These are phyloP conservation scores for Styela clava DNA, from an alignment of 23 tunicate species.

Conservation along the genomic window DNA sequence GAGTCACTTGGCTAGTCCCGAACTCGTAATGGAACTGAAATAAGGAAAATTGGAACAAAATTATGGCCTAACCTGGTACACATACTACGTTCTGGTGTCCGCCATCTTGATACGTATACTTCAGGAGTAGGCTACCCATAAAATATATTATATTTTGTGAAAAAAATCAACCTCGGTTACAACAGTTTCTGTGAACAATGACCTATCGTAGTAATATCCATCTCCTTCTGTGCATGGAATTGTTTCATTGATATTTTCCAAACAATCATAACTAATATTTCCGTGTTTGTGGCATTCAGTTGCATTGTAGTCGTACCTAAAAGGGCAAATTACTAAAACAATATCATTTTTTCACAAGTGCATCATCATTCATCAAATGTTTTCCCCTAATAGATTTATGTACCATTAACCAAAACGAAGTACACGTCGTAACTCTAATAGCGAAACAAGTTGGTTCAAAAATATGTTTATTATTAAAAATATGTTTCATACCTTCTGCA, in stretches of 20 bases:
- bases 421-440: constrained; percentile 20
- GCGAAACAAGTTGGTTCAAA: constrained; percentile 26
- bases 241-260: background rate
- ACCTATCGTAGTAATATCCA: constrained; percentile 49
- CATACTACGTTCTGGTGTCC: too few relatives aligned
- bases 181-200: constrained; percentile 43
- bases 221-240: background rate
- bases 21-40: too few relatives aligned
- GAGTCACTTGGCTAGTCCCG: too few relatives aligned
- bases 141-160: too few relatives aligned
- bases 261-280: background rate
- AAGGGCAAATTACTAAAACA: background rate
- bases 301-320: background rate
- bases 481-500: constrained; percentile 30
- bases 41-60: too few relatives aligned
- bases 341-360: too few relatives aligned
- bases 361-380: background rate
- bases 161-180: constrained; percentile 60
- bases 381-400: background rate
- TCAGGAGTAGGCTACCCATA: too few relatives aligned
- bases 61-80: too few relatives aligned
- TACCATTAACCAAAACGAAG: background rate
- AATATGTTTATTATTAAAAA: constrained; percentile 22
- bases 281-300: background rate
- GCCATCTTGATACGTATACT: too few relatives aligned